These are phyloP conservation scores for Diorhabda carinulata DNA, from an alignment of 1,140 invertebrate species.

Conservation along the genomic window DNA sequence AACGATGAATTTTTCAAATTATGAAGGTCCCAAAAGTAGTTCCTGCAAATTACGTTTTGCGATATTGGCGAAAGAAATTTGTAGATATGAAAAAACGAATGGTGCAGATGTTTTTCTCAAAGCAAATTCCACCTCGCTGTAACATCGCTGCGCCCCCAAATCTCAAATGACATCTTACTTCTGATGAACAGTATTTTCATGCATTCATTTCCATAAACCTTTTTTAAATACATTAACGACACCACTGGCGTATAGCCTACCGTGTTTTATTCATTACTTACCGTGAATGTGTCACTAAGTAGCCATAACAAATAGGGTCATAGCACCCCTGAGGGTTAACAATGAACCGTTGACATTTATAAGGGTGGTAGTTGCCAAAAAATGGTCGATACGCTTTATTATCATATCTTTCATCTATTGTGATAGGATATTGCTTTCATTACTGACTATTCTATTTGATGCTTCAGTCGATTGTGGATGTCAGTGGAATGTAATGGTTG, in stretches of 20 bases:
- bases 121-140: no score
- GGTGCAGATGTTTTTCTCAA: no score
- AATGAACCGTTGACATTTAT: conserved; percentile 19
- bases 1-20: no score
- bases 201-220: no score
- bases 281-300: conserved; percentile 23
- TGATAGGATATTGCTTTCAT: conserved; percentile 14
- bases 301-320: conserved; percentile 21
- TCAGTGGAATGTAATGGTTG: conserved; percentile 10
- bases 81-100: no score
- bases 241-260: conserved; percentile 5
- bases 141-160: no score
- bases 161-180: no score
- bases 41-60: no score
- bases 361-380: conserved; percentile 14
- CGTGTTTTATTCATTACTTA: conserved; percentile 23
- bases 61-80: no score
- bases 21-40: no score
- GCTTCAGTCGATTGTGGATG: neutral
- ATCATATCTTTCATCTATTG: conserved; percentile 18
- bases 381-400: conserved; percentile 15
- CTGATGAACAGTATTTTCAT: no score
- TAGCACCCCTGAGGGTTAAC: conserved; percentile 16
- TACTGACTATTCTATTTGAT: conserved; percentile 5
- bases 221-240: neutral